Evolutionary conservation across 2,797 vertebrate genomes (phyloP), one percentile per base, ranked within the genome.

Genomic region (Cyprinodon diabolis): DNA sequence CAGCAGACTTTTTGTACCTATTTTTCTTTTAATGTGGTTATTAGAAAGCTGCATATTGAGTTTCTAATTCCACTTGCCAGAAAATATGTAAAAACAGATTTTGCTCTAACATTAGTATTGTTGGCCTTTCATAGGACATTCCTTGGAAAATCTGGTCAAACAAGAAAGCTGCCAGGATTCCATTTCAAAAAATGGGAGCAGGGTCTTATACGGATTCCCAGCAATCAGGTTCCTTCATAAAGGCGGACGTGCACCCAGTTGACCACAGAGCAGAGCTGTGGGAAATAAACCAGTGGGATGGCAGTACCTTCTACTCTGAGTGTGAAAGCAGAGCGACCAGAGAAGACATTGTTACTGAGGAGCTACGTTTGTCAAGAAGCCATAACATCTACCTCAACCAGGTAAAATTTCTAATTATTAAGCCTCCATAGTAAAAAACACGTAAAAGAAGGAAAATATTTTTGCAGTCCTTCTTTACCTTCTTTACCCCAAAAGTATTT

Each of bases 361-460:
- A 10, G 91, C 91, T 3, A 72, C 94, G 4, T 57, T 91, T 52
- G 79, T 90, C 4, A 14, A 71, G 30, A 37, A 80, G 83, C 68
- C 80, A 95, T 68, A 7, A 5, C 57, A 17, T 86, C 0, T 95
- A 94, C 81, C 95, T 94, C 74, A 52, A 48, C 69, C 74, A 92
- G 90, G 95, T 95, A 66, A 87, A 23, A 30, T 21, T 40, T 25
- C 11, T 25, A 25, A 30, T 19, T 3, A 17, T 13, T 70, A 8
- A 7, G 2, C 21, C 19, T 25, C 23, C 6, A 10, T 37, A 49
- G 25, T 48, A 60, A 13, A 17, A 48, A 2, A 51, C 30, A 49
- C 30, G 8, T 25, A 17, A 4, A 19, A 10, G 6, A 15, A 19
- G 49, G 6, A 4, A 68, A 51, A 11, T 35, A 7, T 48, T 17